A percentile compares a stretch with the other conserved stretches of the same genome.
These are phyloP conservation scores for Scatophagus argus DNA, from an alignment of 2,113 vertebrate species.

Conservation along the genomic window DNA sequence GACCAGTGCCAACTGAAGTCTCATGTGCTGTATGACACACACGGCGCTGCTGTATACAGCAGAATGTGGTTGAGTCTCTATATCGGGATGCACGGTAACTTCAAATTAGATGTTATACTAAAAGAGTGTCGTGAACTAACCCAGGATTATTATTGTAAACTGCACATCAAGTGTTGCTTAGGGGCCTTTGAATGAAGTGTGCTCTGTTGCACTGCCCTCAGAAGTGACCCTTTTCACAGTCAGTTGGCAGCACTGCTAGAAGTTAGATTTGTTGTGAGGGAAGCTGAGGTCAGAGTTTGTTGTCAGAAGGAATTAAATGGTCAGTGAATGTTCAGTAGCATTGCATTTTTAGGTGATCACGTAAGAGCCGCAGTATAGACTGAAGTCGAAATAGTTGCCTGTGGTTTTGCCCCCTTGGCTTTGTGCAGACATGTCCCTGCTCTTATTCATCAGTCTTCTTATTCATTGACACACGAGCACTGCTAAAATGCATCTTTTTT, in stretches of 20 bases:
- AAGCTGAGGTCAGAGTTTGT: not conserved
- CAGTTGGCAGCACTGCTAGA: conserved; percentile 5
- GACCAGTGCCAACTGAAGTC: conserved; percentile 64
- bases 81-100: conserved; percentile 55
- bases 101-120: conserved; percentile 41
- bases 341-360: conserved; percentile 13
- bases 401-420: conserved; percentile 54
- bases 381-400: conserved; percentile 66
- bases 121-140: conserved; percentile 50
- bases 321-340: not conserved
- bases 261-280: conserved; percentile 16
- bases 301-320: conserved; percentile 6
- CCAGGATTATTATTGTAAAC: conserved; percentile 29
- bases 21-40: conserved; percentile 62
- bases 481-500: not conserved
- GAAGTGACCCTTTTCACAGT: conserved; percentile 28
- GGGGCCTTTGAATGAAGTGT: conserved; percentile 39
- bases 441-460: conserved; percentile 51
- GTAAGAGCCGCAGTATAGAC: conserved; percentile 37
- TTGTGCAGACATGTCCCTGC: conserved; percentile 52
- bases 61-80: conserved; percentile 27
- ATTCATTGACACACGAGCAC: conserved; percentile 24
- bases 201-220: conserved; percentile 33
- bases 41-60: conserved; percentile 53
- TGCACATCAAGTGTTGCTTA: conserved; percentile 8